Percentiles rank a stretch among this genome's conserved stretches.
Conservation (phyloP, 1,140 invertebrate species). For the Aradophagus sp. region DNA sequence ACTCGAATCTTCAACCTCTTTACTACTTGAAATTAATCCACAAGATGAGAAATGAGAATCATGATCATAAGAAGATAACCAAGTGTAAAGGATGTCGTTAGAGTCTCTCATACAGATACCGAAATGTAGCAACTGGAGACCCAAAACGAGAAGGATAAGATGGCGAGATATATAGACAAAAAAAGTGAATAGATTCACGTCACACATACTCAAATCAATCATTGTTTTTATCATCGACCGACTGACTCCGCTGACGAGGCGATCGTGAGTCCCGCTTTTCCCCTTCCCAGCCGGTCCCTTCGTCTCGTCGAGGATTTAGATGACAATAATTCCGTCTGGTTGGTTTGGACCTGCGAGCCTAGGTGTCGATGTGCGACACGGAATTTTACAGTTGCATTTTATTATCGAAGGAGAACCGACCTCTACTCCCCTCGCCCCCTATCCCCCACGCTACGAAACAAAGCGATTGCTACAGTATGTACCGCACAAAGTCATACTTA, state of each 20-base stretch:
- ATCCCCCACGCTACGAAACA: constrained; percentile 33
- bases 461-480: constrained; percentile 56
- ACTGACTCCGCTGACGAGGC: constrained; percentile 41
- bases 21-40: not conserved
- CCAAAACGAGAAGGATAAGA: no score
- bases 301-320: constrained; percentile 57
- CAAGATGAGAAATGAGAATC: no score
- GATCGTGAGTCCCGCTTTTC: constrained; percentile 16
- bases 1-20: not conserved
- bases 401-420: constrained; percentile 38
- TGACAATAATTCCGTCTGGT: constrained; percentile 70
- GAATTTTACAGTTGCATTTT: constrained; percentile 61
- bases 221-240: constrained; percentile 50
- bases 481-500: constrained; percentile 60
- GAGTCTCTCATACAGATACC: constrained; percentile 65
- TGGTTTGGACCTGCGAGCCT: constrained; percentile 56
- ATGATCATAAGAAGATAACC: no score
- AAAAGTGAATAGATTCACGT: constrained; percentile 10
- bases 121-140: no score
- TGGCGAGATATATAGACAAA: constrained; percentile 23
- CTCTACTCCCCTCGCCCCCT: constrained; percentile 17
- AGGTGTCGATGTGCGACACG: constrained; percentile 54
- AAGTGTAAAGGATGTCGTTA: no score
- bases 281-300: constrained; percentile 3
- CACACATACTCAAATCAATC: constrained; percentile 33